Base-by-base conservation (phyloP, 1,140 invertebrate genomes). In the Drosophila micromelanica region DNA sequence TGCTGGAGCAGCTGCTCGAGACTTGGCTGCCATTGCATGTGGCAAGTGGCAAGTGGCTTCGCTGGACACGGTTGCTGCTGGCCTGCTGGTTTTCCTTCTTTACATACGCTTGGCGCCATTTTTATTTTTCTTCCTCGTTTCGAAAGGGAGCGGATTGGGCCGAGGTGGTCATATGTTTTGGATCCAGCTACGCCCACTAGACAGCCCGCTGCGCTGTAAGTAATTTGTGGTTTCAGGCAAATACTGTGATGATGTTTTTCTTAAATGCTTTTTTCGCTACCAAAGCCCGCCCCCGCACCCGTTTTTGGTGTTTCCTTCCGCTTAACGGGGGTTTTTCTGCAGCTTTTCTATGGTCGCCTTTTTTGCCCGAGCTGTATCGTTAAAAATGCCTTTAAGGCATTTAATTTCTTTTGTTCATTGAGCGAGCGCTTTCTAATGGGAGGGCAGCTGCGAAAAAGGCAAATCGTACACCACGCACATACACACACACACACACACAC, bases 201-300 rank as follows among this genome's bases (percentile, higher is more conserved):
- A 78, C 78, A 59, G 70, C 82, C 76, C 79, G 82, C 82, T 80
- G 82, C 80, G 84, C 84, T 87, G 84, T 89, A 89, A 89, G 84
- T 89, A 89, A 89, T 89, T 89, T 89, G 84, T 89, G 84, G 84
- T 89, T 89, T 89, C 84, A 84, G 84, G 84, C 84, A 89, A 89
- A 89, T 89, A 84, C 76, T 84, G 72, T 80, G 84, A 89, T 89
- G 84, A 89, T 89, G 84, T 89, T 89, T 89, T 89, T 89, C 84
- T 89, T 89, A 89, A 89, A 89, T 89, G 84, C 87, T 84, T 87
- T 87, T 82, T 76, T 78, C 84, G 65, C 76, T 70, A 54, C 51
- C 61, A 40, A 46, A 8, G 11, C 15, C 37, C 20, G 46, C 20
- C 20, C 20, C 20, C 1, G 20, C 20, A 3, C 20, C 20, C 20